A percentile compares a stretch with the other conserved stretches of the same genome.
These are phyloP conservation scores for Entomyzon cyanotis DNA, from an alignment of 2,113 vertebrate species.

Conservation along the genomic window DNA sequence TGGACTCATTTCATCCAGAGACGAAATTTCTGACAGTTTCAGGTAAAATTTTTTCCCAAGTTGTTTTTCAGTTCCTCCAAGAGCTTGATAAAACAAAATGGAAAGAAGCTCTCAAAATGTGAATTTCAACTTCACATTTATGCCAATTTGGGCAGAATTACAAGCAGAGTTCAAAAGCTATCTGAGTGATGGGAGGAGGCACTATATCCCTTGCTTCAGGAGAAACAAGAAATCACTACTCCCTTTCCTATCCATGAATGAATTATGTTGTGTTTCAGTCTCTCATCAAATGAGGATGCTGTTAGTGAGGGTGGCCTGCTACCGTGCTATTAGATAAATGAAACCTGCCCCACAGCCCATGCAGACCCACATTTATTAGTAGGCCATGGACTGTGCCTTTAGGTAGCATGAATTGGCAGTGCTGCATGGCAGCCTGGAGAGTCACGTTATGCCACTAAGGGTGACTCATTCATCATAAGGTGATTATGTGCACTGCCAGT, in stretches of 20 bases:
- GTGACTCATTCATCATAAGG: background rate
- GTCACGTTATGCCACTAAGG: background rate
- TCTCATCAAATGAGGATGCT: background rate
- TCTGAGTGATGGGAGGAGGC: fast-evolving
- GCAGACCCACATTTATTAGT: background rate
- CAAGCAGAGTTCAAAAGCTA: background rate
- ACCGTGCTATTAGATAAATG: background rate
- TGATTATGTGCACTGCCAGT: background rate
- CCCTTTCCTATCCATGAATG: background rate
- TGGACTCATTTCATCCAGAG: background rate
- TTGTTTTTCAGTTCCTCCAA: background rate
- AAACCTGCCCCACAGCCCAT: background rate
- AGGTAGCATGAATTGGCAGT: background rate
- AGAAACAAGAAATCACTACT: background rate
- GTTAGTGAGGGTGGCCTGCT: background rate
- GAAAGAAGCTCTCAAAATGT: background rate
- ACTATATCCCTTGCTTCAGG: fast-evolving
- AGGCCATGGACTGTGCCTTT: background rate
- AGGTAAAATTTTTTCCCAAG: background rate
- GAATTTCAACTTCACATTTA: background rate
- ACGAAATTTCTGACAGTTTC: background rate
- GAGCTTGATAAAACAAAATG: background rate
- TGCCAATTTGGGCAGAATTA: background rate
- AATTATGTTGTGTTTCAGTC: background rate
- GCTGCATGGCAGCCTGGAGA: background rate